These are phyloP conservation scores for Salticus scenicus DNA, from an alignment of 2,888 invertebrate species.

Conservation along the genomic window DNA sequence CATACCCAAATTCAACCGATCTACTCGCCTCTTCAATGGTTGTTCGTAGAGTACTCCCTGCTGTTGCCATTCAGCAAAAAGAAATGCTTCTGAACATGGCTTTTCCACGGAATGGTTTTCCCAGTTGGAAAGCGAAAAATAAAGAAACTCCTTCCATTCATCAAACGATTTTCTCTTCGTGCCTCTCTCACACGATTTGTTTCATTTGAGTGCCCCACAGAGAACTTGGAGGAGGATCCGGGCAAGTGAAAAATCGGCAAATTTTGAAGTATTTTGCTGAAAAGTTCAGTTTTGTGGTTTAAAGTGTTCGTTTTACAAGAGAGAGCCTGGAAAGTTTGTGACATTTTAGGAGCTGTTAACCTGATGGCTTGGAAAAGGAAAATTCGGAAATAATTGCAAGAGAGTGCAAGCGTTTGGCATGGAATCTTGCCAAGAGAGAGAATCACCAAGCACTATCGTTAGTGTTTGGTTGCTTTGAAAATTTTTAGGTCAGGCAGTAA, in stretches of 20 bases:
- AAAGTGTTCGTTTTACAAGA: not conserved
- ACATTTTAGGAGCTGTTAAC: not conserved
- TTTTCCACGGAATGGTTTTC: not conserved
- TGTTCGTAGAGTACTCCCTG: not conserved
- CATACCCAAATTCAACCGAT: too few species aligned
- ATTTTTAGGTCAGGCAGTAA: too few species aligned
- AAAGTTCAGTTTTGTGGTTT: not conserved
- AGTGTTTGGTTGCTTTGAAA: too few species aligned
- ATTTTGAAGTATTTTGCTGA: not conserved
- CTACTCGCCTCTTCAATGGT: not conserved
- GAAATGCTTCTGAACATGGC: not conserved
- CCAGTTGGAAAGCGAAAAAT: not conserved
- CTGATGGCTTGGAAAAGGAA: not conserved
- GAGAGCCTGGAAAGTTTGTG: not conserved
- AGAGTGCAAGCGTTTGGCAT: not conserved
- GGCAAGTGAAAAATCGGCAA: not conserved
- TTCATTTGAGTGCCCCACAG: not conserved
- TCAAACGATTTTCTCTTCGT: constrained; percentile 5
- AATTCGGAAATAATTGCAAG: not conserved
- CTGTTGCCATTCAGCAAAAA: not conserved
- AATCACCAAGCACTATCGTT: too few species aligned
- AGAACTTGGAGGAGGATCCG: not conserved
- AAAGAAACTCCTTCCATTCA: constrained; percentile 18
- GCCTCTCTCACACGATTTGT: constrained; percentile 3
- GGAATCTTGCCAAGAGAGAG: not conserved